Percentiles rank a stretch among this genome's conserved stretches.
Evolutionary conservation across 2,113 vertebrate genomes (phyloP).

Genomic region (Oreochromis aureus): DNA sequence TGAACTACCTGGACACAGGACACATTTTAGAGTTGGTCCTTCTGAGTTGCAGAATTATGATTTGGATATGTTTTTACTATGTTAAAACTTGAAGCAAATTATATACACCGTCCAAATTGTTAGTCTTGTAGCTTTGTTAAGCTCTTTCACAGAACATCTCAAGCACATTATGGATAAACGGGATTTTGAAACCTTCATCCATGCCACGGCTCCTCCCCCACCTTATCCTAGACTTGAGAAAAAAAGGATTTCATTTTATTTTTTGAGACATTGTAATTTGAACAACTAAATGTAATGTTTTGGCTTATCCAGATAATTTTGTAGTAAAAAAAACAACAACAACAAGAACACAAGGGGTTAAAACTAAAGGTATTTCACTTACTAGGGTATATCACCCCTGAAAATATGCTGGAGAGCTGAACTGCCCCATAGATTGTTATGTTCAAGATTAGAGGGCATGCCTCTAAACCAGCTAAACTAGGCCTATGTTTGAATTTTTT

Average conservation of each 20-base stretch:
- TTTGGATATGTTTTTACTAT: not conserved
- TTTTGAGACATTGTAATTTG: not conserved
- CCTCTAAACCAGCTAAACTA: not conserved
- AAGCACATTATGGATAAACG: not conserved
- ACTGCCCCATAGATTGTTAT: not conserved
- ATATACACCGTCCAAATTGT: not conserved
- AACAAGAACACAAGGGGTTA: not conserved
- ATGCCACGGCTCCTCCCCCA: not conserved
- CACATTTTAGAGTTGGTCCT: not conserved
- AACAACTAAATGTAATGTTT: not conserved
- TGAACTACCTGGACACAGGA: not conserved
- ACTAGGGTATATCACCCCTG: not conserved
- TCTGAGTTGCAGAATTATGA: not conserved
- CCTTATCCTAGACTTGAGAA: not conserved
- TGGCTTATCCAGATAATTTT: not conserved
- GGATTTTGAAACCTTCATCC: not conserved
- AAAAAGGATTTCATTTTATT: not conserved
- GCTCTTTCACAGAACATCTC: not conserved
- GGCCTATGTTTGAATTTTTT: not conserved
- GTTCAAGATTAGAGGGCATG: not conserved
- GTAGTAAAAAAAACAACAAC: not conserved
- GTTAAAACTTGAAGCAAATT: not conserved
- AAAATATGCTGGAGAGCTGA: not conserved
- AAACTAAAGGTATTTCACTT: not conserved
- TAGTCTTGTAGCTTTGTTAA: not conserved